Percentiles rank a stretch among this genome's conserved stretches.
phyloP scores from a whole-genome alignment of 1,140 invertebrate species.

The Apis laboriosa region DNA sequence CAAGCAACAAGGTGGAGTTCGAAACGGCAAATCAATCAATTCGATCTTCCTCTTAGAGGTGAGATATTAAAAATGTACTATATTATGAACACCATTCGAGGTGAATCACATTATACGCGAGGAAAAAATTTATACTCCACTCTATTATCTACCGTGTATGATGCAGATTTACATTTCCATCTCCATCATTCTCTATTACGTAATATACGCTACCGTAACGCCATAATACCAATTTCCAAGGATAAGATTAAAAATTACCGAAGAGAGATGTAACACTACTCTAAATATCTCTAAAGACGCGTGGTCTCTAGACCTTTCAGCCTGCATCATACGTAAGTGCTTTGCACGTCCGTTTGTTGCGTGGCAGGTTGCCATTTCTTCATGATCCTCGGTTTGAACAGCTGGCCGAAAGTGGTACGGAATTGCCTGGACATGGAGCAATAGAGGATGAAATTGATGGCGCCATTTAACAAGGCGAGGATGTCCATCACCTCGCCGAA shows the following conservation, averaged over 20 bases:
- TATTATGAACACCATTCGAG: background rate
- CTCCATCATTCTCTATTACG: background rate
- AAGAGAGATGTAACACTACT: background rate
- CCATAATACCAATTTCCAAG: too few relatives aligned
- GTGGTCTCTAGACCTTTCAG: constrained; percentile 28
- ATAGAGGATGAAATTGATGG: constrained; percentile 96
- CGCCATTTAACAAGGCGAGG: constrained; percentile 93
- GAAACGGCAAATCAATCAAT: background rate
- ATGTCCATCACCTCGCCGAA: constrained; percentile 96
- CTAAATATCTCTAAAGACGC: constrained; percentile 22
- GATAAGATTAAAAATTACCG: too few relatives aligned
- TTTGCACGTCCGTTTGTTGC: constrained; percentile 80
- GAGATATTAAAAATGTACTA: background rate
- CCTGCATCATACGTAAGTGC: constrained; percentile 82
- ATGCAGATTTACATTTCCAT: background rate
- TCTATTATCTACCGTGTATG: background rate
- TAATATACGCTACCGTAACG: too few relatives aligned
- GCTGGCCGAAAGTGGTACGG: constrained; percentile 89
- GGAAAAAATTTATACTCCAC: background rate
- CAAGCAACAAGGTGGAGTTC: background rate
- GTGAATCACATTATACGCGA: background rate
- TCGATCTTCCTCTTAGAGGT: background rate
- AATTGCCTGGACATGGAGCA: constrained; percentile 97
- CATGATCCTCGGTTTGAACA: constrained; percentile 83
- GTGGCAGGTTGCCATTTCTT: constrained; percentile 78